Percentiles rank a stretch among this genome's conserved stretches.
phyloP scores from a whole-genome alignment of 2,797 vertebrate species.

The Coranthus polyacanthus region DNA sequence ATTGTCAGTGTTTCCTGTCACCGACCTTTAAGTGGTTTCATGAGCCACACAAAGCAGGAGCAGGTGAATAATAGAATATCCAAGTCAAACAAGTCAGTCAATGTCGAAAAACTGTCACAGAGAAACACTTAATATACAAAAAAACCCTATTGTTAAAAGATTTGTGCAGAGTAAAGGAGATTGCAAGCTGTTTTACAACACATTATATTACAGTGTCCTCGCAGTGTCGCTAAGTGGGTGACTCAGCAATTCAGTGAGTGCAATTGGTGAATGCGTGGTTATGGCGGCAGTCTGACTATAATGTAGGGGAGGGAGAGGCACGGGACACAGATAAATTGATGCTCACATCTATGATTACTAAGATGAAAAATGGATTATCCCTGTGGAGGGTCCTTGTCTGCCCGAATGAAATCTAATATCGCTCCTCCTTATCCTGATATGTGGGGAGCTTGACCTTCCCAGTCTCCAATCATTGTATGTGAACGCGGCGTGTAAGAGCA shows the following conservation, averaged over 20 bases:
- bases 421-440: constrained; percentile 15
- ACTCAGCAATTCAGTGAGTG: constrained; percentile 4
- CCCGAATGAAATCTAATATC: constrained; percentile 35
- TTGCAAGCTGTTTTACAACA: not conserved
- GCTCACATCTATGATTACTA: constrained; percentile 19
- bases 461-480: not conserved
- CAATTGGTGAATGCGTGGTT: not conserved
- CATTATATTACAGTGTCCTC: not conserved
- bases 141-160: not conserved
- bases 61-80: too few relatives aligned
- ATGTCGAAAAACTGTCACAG: too few relatives aligned
- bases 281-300: not conserved
- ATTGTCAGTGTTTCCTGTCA: too few relatives aligned
- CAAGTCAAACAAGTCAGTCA: too few relatives aligned
- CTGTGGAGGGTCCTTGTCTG: constrained; percentile 6
- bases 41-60: too few relatives aligned
- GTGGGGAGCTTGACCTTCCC: constrained; percentile 27
- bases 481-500: constrained; percentile 14
- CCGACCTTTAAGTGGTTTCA: too few relatives aligned
- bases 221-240: not conserved
- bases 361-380: constrained; percentile 26
- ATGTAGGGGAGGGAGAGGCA: constrained; percentile 1
- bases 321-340: not conserved
- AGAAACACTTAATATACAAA: not conserved
- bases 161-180: constrained; percentile 1